These are phyloP conservation scores for Cyprinella venusta DNA, from an alignment of 2,797 vertebrate species.

Conservation along the genomic window DNA sequence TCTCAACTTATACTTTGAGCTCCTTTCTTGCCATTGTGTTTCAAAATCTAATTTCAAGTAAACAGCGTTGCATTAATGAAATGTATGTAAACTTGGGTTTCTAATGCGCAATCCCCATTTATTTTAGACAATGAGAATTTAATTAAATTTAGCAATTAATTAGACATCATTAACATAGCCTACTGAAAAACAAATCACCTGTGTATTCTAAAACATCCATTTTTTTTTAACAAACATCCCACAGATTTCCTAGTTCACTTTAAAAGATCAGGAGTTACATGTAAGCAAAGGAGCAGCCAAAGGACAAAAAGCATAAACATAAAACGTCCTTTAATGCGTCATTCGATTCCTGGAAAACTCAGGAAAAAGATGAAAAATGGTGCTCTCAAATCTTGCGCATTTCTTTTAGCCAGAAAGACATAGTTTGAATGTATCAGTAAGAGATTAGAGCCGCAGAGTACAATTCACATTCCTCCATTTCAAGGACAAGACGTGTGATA, in stretches of 20 bases:
- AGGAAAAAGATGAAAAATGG: conserved; percentile 49
- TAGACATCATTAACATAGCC: conserved; percentile 29
- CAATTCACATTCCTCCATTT: conserved; percentile 49
- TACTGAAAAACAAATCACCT: conserved; percentile 26
- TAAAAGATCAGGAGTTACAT: conserved; percentile 11
- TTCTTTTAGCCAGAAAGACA: conserved; percentile 50
- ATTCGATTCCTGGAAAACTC: conserved; percentile 52
- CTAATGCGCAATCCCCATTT: conserved; percentile 43
- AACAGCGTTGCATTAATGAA: conserved; percentile 45
- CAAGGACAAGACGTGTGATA: conserved; percentile 48
- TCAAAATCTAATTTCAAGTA: conserved; percentile 27
- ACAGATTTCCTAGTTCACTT: neutral
- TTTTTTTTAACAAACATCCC: conserved; percentile 27
- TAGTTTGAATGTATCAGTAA: conserved; percentile 51
- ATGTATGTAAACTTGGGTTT: conserved; percentile 24
- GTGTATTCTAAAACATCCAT: neutral
- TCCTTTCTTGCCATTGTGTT: conserved; percentile 12
- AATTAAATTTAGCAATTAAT: conserved; percentile 31
- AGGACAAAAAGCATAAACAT: conserved; percentile 35
- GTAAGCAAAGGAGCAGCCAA: conserved; percentile 44
- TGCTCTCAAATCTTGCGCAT: conserved; percentile 47
- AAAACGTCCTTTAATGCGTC: conserved; percentile 44
- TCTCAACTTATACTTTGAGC: conserved; percentile 39
- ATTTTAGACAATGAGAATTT: conserved; percentile 19
- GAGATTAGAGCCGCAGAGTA: conserved; percentile 50